Percentiles rank a stretch among this genome's conserved stretches.
Conservation (phyloP, 1,140 invertebrate genomes). For the Olivierus martensii region DNA sequence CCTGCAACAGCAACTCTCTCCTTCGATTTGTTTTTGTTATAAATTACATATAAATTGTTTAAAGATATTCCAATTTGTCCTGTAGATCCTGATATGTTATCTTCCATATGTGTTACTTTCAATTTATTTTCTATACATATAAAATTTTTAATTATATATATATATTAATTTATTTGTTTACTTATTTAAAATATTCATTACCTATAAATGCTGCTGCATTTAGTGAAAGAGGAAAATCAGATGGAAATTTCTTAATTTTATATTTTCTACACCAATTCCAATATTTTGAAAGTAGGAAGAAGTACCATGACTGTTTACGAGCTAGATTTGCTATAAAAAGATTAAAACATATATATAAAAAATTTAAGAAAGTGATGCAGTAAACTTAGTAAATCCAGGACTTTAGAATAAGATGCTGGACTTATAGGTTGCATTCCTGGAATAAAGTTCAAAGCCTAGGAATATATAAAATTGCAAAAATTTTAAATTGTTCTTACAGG, state of each 20-base stretch:
- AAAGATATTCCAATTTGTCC: conserved; percentile 12
- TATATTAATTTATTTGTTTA: neutral
- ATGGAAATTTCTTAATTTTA: too few species aligned
- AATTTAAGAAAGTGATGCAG: too few species aligned
- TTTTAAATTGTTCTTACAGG: too few species aligned
- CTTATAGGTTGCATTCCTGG: too few species aligned
- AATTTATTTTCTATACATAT: neutral
- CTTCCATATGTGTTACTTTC: neutral
- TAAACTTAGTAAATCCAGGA: too few species aligned
- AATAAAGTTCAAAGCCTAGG: too few species aligned
- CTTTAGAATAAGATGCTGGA: too few species aligned
- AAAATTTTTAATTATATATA: neutral
- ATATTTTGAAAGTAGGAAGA: conserved; percentile 11
- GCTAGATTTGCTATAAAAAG: conserved; percentile 9
- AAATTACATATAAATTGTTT: conserved; percentile 16
- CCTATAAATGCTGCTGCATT: neutral
- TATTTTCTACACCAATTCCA: too few species aligned
- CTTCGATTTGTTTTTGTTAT: conserved; percentile 11
- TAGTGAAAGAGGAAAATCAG: too few species aligned
- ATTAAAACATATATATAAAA: neutral
- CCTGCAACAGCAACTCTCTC: conserved; percentile 39
- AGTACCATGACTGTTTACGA: conserved; percentile 11
- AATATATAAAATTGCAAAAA: too few species aligned
- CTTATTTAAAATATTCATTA: neutral
- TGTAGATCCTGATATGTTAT: neutral